Percentiles rank a stretch among this genome's conserved stretches.
Evolutionary conservation across 2,888 invertebrate species (phyloP).

Genomic region (Pharmacophagus antenor): DNA sequence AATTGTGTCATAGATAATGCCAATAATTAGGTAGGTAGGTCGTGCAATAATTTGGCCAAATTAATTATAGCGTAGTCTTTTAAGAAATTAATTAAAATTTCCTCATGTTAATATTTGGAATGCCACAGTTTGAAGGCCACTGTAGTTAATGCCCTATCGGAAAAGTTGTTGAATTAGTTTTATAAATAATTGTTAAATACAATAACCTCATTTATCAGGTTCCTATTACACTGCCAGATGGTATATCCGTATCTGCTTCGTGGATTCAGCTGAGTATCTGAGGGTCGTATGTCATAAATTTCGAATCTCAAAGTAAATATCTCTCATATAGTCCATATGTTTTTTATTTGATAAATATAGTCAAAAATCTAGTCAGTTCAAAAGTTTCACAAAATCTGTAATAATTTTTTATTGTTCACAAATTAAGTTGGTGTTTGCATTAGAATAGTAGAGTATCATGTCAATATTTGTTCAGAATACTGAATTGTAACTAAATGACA

Average conservation of each 20-base stretch:
- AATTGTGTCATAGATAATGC: slow-evolving; percentile 37
- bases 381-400: slow-evolving; percentile 1
- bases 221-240: no score
- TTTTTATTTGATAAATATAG: neutral
- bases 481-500: no score
- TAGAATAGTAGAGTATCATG: no score
- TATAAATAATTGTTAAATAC: no score
- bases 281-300: neutral
- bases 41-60: slow-evolving; percentile 69
- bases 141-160: neutral
- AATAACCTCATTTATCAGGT: no score
- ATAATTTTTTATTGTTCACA: neutral
- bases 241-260: no score
- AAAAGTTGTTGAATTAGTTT: no score
- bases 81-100: slow-evolving; percentile 30
- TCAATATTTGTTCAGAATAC: no score
- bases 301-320: slow-evolving; percentile 30
- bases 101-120: slow-evolving; percentile 30
- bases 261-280: neutral
- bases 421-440: neutral
- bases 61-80: slow-evolving; percentile 40
- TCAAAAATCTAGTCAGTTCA: slow-evolving; percentile 27
- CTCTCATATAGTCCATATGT: slow-evolving; percentile 13
- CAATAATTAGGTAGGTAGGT: slow-evolving; percentile 43
- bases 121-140: slow-evolving; percentile 51